Evolutionary conservation across 2,888 invertebrate genomes (phyloP).

Genomic region (Alloplasta piceator): DNA sequence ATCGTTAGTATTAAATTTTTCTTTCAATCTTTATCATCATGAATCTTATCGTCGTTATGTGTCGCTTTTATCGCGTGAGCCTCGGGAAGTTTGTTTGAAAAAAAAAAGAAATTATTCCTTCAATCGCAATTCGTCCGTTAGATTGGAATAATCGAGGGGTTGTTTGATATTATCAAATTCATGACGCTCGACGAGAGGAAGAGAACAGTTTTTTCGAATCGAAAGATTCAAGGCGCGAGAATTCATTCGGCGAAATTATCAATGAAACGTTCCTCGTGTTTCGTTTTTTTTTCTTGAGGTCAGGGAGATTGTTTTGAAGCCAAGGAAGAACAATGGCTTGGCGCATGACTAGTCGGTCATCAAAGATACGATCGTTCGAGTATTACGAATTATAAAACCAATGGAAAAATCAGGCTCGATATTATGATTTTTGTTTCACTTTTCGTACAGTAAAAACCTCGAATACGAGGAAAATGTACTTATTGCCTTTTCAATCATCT

Average conservation of each 20-base stretch:
- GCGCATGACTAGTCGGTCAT: conserved; percentile 71
- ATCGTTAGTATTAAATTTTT: conserved; percentile 35
- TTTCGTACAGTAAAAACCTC: not conserved
- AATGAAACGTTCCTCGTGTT: not conserved
- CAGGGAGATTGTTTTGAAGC: conserved; percentile 10
- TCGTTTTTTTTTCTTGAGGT: not conserved
- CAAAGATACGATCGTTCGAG: conserved; percentile 43
- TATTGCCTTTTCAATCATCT: conserved; percentile 30
- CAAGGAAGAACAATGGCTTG: conserved; percentile 49
- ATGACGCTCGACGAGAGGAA: not conserved
- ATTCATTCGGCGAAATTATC: no score
- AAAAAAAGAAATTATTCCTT: conserved; percentile 6
- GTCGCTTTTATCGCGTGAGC: conserved; percentile 45
- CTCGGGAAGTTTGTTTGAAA: conserved; percentile 33
- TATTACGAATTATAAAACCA: conserved; percentile 10
- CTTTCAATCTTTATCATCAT: conserved; percentile 27
- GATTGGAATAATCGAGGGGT: not conserved
- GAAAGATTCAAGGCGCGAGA: conserved; percentile 5
- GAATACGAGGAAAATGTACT: conserved; percentile 6
- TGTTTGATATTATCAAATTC: conserved; percentile 1
- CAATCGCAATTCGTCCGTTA: not conserved
- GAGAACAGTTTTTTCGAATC: not conserved
- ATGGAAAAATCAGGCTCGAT: conserved; percentile 22
- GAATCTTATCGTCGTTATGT: conserved; percentile 50
- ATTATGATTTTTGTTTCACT: not conserved